phyloP scores from a whole-genome alignment of 1,140 invertebrate species.

The Achroia grisella region DNA sequence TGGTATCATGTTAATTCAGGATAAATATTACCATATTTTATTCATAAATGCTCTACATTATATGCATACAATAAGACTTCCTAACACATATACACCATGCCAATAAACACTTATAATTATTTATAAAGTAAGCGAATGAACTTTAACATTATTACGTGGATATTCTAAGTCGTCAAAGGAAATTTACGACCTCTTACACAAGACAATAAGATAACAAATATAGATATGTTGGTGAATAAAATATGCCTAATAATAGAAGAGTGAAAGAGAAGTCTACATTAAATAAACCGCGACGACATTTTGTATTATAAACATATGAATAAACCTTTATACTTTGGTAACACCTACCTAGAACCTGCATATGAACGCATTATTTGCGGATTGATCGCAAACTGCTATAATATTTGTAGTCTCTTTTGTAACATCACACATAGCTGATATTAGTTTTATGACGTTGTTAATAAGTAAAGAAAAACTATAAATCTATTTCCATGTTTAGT shows the following conservation, averaged over 20 bases:
- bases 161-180: constrained; percentile 12
- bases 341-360: no score
- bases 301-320: background rate
- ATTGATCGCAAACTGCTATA: no score
- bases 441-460: no score
- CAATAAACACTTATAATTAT: constrained; percentile 26
- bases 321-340: constrained; percentile 7
- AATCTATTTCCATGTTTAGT: no score
- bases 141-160: constrained; percentile 12
- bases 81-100: constrained; percentile 62
- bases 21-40: no score
- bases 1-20: no score
- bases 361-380: no score
- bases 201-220: constrained; percentile 36
- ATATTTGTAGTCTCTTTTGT: no score
- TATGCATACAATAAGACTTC: constrained; percentile 6
- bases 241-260: constrained; percentile 32
- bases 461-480: no score
- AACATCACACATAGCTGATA: no score
- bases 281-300: constrained; percentile 32
- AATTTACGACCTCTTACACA: constrained; percentile 23
- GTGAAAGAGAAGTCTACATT: constrained; percentile 35
- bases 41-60: no score
- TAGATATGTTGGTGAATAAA: constrained; percentile 37
- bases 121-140: constrained; percentile 20